Evolutionary conservation across 2,888 invertebrate genomes (phyloP).

Genomic region (Nipponacmea schrenckii): DNA sequence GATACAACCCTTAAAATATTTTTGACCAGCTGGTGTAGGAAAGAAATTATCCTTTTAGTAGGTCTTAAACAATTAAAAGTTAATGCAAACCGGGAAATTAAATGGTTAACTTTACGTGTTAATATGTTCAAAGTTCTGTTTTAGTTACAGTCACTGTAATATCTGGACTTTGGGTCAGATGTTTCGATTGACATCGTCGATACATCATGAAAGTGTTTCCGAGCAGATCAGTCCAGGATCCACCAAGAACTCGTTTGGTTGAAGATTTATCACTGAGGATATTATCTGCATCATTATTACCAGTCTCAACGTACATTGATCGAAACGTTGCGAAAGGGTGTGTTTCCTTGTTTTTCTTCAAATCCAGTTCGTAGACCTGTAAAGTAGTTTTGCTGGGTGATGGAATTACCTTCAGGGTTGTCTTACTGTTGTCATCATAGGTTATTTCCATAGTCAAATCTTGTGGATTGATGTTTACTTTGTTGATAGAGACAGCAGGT

Average conservation of each 20-base stretch:
- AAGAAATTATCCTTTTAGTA: too few species aligned
- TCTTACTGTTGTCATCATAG: constrained; percentile 44
- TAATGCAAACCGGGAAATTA: too few species aligned
- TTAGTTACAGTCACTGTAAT: constrained; percentile 21
- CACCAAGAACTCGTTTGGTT: constrained; percentile 28
- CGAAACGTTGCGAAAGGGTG: constrained; percentile 48
- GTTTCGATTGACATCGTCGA: constrained; percentile 40
- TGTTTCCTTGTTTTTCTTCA: constrained; percentile 30
- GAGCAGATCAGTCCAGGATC: constrained; percentile 31
- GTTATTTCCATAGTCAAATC: constrained; percentile 33
- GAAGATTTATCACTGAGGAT: constrained; percentile 35
- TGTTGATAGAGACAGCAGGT: constrained; percentile 42
- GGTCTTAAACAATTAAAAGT: too few species aligned
- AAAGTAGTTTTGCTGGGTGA: constrained; percentile 38
- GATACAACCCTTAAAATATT: too few species aligned
- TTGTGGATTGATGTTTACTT: constrained; percentile 36
- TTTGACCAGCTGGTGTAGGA: too few species aligned
- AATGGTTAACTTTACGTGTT: too few species aligned
- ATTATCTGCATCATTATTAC: constrained; percentile 47
- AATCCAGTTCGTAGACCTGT: constrained; percentile 33
- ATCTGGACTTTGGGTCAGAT: constrained; percentile 45
- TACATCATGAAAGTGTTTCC: constrained; percentile 40
- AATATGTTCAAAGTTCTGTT: not conserved
- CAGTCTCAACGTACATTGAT: constrained; percentile 50
- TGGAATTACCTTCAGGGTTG: constrained; percentile 33